These are phyloP conservation scores for Stenodema calcarata DNA, from an alignment of 2,888 invertebrate genomes.

Conservation along the genomic window DNA sequence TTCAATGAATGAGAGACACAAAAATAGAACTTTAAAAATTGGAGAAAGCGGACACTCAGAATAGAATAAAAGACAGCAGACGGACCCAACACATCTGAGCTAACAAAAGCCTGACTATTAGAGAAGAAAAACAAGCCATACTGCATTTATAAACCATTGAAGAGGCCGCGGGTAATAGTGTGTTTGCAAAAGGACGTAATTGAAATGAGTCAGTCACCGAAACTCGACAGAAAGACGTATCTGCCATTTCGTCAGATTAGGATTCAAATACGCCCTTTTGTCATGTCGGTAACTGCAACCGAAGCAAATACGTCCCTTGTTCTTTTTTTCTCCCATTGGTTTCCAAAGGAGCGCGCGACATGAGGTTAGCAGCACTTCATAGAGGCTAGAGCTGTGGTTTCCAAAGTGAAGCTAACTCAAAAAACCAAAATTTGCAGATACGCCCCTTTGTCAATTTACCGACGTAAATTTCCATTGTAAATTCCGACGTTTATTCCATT, in stretches of 20 bases:
- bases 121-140: not conserved
- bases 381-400: not conserved
- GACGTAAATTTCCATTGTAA: too few species aligned
- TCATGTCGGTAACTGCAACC: not conserved
- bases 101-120: not conserved
- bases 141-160: not conserved
- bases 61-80: not conserved
- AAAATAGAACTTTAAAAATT: not conserved
- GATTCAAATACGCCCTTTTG: slow-evolving; percentile 2
- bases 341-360: not conserved
- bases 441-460: too few species aligned
- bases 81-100: not conserved
- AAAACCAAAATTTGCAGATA: too few species aligned
- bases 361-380: not conserved
- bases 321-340: not conserved
- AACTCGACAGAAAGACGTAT: not conserved
- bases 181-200: not conserved
- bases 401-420: not conserved
- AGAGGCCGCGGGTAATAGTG: not conserved
- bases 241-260: not conserved
- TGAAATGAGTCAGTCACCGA: not conserved
- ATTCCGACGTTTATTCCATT: too few species aligned
- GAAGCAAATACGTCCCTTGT: not conserved
- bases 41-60: not conserved
- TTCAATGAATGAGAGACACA: not conserved